These are phyloP conservation scores for Tanytarsus gracilentus DNA, from an alignment of 2,888 invertebrate genomes.

Conservation along the genomic window DNA sequence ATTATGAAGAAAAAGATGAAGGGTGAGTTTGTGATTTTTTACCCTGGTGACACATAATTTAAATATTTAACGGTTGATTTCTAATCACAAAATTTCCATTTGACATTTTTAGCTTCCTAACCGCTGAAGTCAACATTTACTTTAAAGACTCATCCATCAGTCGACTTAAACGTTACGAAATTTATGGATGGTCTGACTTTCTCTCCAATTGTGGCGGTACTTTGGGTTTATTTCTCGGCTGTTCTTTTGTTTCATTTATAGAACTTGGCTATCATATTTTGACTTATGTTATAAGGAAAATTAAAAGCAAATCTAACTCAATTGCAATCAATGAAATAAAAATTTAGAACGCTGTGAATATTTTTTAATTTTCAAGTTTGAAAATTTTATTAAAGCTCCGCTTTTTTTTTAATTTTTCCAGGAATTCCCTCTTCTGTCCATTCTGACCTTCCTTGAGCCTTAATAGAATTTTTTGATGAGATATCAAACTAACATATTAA, in stretches of 20 bases:
- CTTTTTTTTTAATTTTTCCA: too few species aligned
- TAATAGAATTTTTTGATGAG: too few species aligned
- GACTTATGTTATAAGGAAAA: neutral
- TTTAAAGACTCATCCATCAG: constrained; percentile 6
- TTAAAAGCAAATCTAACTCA: too few species aligned
- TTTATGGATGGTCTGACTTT: constrained; percentile 16
- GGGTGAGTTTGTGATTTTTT: constrained; percentile 9
- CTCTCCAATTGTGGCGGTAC: constrained; percentile 11
- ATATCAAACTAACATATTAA: too few species aligned
- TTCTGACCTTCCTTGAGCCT: too few species aligned
- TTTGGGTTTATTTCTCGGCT: constrained; percentile 17
- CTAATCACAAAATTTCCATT: neutral
- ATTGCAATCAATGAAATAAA: too few species aligned
- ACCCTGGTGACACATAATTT: neutral
- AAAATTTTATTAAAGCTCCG: too few species aligned
- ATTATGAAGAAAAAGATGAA: neutral
- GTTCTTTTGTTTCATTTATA: constrained; percentile 16
- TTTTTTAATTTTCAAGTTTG: too few species aligned
- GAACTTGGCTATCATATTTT: constrained; percentile 19
- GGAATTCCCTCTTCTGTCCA: too few species aligned
- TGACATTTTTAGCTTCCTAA: neutral
- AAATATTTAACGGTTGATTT: neutral
- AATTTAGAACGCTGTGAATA: too few species aligned
- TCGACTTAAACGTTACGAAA: constrained; percentile 18
- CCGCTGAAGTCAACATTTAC: constrained; percentile 11